Conservation (phyloP, 1,140 invertebrate genomes). For the Neomicropteryx cornuta region DNA sequence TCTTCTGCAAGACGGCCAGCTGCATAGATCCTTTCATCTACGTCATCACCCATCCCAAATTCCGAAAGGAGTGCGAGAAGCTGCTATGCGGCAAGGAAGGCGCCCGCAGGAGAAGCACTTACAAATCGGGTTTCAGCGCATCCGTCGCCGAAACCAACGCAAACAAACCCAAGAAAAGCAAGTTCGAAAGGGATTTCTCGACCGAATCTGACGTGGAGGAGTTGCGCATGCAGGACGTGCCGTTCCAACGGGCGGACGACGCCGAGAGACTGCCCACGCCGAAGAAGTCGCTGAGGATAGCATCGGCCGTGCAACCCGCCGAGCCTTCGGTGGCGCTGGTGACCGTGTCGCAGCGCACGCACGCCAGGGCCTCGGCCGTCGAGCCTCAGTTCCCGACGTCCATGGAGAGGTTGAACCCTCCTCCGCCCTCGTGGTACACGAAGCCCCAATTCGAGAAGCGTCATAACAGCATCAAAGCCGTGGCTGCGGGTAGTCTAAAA, state of each 20-base stretch:
- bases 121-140: conserved; percentile 21
- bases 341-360: conserved; percentile 16
- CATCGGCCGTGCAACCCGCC: conserved; percentile 20
- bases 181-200: conserved; percentile 24
- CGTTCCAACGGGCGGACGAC: conserved; percentile 18
- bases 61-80: conserved; percentile 44
- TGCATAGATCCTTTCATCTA: conserved; percentile 68
- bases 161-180: conserved; percentile 21
- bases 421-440: conserved; percentile 35
- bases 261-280: conserved; percentile 3
- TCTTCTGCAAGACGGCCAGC: conserved; percentile 63
- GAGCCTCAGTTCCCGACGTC: conserved; percentile 9
- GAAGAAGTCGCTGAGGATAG: conserved; percentile 7
- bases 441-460: conserved; percentile 35
- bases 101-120: conserved; percentile 25
- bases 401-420: conserved; percentile 31
- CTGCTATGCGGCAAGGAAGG: conserved; percentile 30
- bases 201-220: conserved; percentile 35
- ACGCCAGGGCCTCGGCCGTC: conserved; percentile 21
- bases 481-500: too few relatives aligned
- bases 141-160: too few relatives aligned
- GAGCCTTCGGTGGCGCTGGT: conserved; percentile 26
- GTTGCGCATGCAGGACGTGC: conserved; percentile 37
- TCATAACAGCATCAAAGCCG: conserved; percentile 15
- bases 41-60: conserved; percentile 57